These are phyloP conservation scores for Halocaridina rubra DNA, from an alignment of 2,888 invertebrate species.

Conservation along the genomic window DNA sequence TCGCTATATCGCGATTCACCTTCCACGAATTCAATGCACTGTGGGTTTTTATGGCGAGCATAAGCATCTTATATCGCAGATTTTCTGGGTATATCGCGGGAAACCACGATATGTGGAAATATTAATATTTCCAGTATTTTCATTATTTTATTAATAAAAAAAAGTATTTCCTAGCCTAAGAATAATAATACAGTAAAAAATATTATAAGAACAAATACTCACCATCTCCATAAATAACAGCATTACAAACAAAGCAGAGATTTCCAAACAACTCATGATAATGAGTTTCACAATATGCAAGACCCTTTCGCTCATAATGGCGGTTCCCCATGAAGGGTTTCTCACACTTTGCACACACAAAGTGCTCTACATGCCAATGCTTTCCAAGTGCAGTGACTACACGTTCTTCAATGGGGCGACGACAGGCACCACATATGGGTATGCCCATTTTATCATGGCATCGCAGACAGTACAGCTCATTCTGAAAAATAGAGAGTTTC, in stretches of 20 bases:
- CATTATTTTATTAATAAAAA: too few species aligned
- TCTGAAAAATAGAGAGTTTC: slow-evolving; percentile 71
- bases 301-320: slow-evolving; percentile 97
- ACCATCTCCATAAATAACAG: slow-evolving; percentile 98
- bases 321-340: slow-evolving; percentile 99
- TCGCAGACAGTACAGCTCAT: slow-evolving; percentile 95
- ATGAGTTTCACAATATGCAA: slow-evolving; percentile 99
- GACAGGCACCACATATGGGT: slow-evolving; percentile 99
- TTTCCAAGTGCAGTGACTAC: slow-evolving; percentile 97
- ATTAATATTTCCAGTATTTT: too few species aligned
- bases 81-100: too few species aligned
- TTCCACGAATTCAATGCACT: too few species aligned
- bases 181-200: too few species aligned
- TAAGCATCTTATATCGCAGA: too few species aligned
- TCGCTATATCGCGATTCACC: too few species aligned
- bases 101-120: too few species aligned
- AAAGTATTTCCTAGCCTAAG: too few species aligned
- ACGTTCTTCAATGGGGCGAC: slow-evolving; percentile 97
- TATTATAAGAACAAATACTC: too few species aligned
- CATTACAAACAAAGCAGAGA: slow-evolving; percentile 98
- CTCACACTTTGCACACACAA: slow-evolving; percentile 99
- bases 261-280: slow-evolving; percentile 99
- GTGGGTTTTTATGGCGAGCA: too few species aligned
- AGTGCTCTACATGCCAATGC: slow-evolving; percentile 99
- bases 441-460: slow-evolving; percentile 99